phyloP scores from a whole-genome alignment of 2,888 invertebrate genomes.

The Trisateles emortualis region DNA sequence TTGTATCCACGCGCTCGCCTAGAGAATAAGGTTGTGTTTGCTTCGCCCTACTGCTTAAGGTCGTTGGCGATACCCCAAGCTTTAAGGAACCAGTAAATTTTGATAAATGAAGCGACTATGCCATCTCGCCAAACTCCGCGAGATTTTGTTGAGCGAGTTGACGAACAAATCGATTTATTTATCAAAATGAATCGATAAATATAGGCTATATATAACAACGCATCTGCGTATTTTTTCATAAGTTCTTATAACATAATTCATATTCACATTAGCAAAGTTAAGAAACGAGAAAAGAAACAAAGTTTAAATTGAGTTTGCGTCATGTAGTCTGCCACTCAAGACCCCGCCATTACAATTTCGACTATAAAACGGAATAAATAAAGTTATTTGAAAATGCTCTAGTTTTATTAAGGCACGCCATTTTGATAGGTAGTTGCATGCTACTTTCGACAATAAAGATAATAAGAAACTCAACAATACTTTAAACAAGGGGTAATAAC shows the following conservation, averaged over 20 bases:
- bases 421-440: background rate
- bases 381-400: background rate
- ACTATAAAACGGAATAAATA: background rate
- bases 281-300: conserved; percentile 37
- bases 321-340: conserved; percentile 57
- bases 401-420: background rate
- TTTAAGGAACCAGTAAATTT: too few species aligned
- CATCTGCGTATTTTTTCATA: background rate
- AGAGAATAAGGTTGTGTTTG: too few species aligned
- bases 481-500: too few species aligned
- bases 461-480: background rate
- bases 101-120: too few species aligned
- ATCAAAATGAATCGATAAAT: too few species aligned
- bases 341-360: conserved; percentile 2
- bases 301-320: conserved; percentile 71
- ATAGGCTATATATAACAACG: too few species aligned
- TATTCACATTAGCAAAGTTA: conserved; percentile 40
- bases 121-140: too few species aligned
- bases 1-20: too few species aligned
- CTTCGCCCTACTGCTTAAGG: too few species aligned
- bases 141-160: too few species aligned
- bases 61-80: too few species aligned
- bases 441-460: background rate
- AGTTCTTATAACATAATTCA: background rate
- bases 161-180: too few species aligned